phyloP scores from a whole-genome alignment of 2,888 invertebrate genomes.

The Deladenus siricidicola region DNA sequence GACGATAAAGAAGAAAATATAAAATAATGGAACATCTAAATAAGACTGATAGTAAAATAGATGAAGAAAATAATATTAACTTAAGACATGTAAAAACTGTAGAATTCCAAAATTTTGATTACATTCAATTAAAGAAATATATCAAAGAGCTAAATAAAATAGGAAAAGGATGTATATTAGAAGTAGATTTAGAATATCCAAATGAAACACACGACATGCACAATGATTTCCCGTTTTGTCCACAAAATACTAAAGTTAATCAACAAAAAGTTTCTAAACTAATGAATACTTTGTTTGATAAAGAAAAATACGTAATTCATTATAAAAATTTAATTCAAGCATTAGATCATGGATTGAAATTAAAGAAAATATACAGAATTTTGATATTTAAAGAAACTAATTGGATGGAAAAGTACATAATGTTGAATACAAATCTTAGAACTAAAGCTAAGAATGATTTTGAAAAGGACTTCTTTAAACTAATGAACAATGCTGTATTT shows the following conservation, averaged over 20 bases:
- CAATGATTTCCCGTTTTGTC: slow-evolving; percentile 48
- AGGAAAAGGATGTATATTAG: slow-evolving; percentile 50
- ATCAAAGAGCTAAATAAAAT: not conserved
- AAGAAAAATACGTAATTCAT: too few species aligned
- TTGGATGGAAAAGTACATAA: slow-evolving; percentile 26
- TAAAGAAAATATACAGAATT: slow-evolving; percentile 23
- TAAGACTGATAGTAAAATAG: too few species aligned
- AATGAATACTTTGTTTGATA: too few species aligned
- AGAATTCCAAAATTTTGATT: too few species aligned
- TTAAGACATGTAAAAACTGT: too few species aligned
- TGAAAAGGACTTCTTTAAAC: too few species aligned
- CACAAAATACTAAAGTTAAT: too few species aligned
- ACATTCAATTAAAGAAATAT: slow-evolving; percentile 5
- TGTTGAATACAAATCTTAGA: slow-evolving; percentile 31
- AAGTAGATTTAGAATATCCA: slow-evolving; percentile 56
- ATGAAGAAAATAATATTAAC: too few species aligned
- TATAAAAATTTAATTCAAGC: slow-evolving; percentile 25
- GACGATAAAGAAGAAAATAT: slow-evolving; percentile 4
- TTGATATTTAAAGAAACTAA: slow-evolving; percentile 11
- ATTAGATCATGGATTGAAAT: slow-evolving; percentile 17
- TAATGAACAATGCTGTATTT: too few species aligned
- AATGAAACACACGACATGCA: slow-evolving; percentile 50
- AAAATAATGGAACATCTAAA: too few species aligned
- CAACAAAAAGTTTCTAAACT: too few species aligned
- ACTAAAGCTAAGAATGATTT: slow-evolving; percentile 45